Evolutionary conservation across 2,113 vertebrate genomes (phyloP).

Genomic region (Xenopus borealis): DNA sequence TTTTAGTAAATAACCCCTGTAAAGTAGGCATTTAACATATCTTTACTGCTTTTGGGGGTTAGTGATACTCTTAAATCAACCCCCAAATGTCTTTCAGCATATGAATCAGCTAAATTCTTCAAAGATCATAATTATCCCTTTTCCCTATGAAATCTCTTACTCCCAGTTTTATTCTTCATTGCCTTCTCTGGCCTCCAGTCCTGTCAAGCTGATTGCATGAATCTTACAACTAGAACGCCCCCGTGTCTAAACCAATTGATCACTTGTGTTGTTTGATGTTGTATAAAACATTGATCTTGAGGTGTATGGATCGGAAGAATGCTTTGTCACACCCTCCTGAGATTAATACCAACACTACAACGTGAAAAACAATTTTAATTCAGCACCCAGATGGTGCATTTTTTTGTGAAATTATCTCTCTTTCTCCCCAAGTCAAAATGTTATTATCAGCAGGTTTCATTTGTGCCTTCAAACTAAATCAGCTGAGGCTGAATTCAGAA

Average conservation of each 20-base stretch:
- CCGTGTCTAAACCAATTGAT: conserved; percentile 40
- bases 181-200: conserved; percentile 9
- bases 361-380: conserved; percentile 15
- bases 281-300: conserved; percentile 34
- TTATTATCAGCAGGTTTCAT: conserved; percentile 38
- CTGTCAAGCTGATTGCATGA: conserved; percentile 28
- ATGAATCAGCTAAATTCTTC: no score
- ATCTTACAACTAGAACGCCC: conserved; percentile 18
- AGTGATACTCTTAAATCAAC: no score
- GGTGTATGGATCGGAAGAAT: conserved; percentile 33
- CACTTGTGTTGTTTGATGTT: conserved; percentile 38
- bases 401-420: conserved; percentile 25
- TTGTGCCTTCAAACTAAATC: conserved; percentile 28
- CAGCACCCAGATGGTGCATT: conserved; percentile 6
- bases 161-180: conserved; percentile 10
- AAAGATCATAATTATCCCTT: no score
- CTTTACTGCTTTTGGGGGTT: no score
- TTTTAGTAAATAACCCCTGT: no score
- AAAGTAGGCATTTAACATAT: no score
- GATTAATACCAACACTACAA: conserved; percentile 38
- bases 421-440: conserved; percentile 18
- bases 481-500: conserved; percentile 28
- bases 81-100: no score
- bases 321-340: conserved; percentile 24
- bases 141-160: not conserved